phyloP scores from a whole-genome alignment of 1,140 invertebrate species.

The Ceratosolen solmsi region DNA sequence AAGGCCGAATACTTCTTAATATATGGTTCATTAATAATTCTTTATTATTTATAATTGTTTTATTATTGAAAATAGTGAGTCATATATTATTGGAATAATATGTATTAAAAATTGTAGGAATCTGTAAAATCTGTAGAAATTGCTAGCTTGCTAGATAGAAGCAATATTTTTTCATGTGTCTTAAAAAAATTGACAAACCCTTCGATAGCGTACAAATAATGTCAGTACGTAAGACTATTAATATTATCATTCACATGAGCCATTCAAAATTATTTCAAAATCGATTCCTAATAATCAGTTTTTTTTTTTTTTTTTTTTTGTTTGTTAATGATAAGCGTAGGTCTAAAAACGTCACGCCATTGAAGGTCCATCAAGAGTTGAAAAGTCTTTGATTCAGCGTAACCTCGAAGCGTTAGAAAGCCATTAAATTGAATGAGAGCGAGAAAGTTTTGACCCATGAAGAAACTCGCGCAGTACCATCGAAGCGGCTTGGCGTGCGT shows the following conservation, averaged over 20 bases:
- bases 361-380: background rate
- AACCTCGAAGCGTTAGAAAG: conserved; percentile 24
- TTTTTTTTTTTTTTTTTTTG: too few relatives aligned
- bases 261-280: background rate
- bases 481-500: conserved; percentile 57
- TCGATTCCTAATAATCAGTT: background rate
- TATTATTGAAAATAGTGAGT: background rate
- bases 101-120: too few relatives aligned
- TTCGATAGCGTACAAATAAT: too few relatives aligned
- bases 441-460: conserved; percentile 29
- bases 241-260: background rate
- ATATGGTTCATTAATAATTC: background rate
- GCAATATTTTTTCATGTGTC: too few relatives aligned
- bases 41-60: background rate
- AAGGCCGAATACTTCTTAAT: too few relatives aligned
- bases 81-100: too few relatives aligned
- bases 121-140: too few relatives aligned
- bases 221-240: too few relatives aligned
- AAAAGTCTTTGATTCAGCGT: conserved; percentile 36
- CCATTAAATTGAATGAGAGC: conserved; percentile 41
- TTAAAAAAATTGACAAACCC: too few relatives aligned
- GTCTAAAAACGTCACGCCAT: background rate
- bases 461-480: background rate
- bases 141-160: too few relatives aligned
- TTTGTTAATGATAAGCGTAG: background rate